A percentile compares a stretch with the other conserved stretches of the same genome.
phyloP scores from a whole-genome alignment of 2,797 vertebrate genomes.

The Diplodus sargus region DNA sequence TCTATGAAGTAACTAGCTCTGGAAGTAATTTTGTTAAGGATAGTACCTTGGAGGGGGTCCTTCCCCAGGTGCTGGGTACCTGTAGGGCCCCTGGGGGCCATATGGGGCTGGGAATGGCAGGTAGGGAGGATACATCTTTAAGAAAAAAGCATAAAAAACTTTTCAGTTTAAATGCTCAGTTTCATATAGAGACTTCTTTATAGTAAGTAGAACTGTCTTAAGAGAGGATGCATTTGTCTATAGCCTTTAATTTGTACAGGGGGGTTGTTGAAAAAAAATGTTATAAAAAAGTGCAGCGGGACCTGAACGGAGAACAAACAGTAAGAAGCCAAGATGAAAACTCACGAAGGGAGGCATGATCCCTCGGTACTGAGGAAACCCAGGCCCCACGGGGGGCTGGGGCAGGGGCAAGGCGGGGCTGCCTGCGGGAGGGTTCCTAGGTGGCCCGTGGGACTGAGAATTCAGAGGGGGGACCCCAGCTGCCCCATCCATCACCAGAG shows the following conservation, averaged over 20 bases:
- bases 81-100: conserved; percentile 92
- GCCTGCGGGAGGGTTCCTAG: conserved; percentile 85
- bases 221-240: background rate
- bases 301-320: background rate
- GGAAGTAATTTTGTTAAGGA: background rate
- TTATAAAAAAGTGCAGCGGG: background rate
- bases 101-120: conserved; percentile 92
- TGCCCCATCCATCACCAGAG: conserved; percentile 87
- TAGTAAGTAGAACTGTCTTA: background rate
- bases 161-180: too few species aligned
- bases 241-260: background rate
- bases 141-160: conserved; percentile 6
- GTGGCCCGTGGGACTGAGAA: conserved; percentile 81
- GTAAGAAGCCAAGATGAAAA: conserved; percentile 47
- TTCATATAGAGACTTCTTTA: too few species aligned
- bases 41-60: conserved; percentile 87
- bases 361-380: conserved; percentile 91
- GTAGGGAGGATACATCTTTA: conserved; percentile 94
- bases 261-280: background rate
- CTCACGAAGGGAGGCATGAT: conserved; percentile 95
- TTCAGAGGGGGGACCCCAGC: conserved; percentile 82
- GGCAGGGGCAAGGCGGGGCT: conserved; percentile 86
- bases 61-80: conserved; percentile 90
- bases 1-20: background rate
- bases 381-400: conserved; percentile 88